phyloP scores from a whole-genome alignment of 2,888 invertebrate genomes.

The Tipula unca region DNA sequence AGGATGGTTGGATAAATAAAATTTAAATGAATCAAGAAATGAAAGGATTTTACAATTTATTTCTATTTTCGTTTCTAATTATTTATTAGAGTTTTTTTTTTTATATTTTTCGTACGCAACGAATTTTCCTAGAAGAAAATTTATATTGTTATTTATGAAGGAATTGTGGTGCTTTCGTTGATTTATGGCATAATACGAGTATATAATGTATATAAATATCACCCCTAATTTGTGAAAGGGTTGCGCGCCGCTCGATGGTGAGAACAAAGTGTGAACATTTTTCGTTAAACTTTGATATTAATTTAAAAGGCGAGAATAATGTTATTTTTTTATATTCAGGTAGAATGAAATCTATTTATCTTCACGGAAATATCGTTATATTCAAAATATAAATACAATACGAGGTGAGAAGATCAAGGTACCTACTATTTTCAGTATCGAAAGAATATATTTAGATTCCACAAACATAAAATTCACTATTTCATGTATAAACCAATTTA shows the following conservation, averaged over 20 bases:
- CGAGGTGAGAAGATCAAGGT: too few relatives aligned
- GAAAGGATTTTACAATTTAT: slow-evolving; percentile 14
- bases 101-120: not conserved
- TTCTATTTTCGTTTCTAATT: slow-evolving; percentile 2
- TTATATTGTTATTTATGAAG: not conserved
- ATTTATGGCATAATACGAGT: not conserved
- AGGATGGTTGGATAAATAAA: not conserved
- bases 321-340: not conserved
- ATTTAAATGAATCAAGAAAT: not conserved
- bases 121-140: not conserved
- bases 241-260: not conserved
- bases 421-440: too few relatives aligned
- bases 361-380: too few relatives aligned
- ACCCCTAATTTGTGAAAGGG: not conserved
- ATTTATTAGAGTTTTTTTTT: not conserved
- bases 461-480: too few relatives aligned
- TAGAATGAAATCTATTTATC: not conserved
- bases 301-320: not conserved
- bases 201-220: not conserved
- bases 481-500: too few relatives aligned
- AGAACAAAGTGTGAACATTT: not conserved
- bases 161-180: not conserved
- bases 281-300: not conserved
- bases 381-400: too few relatives aligned
- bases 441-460: too few relatives aligned